phyloP scores from a whole-genome alignment of 1,140 invertebrate genomes.

The Trichonephila clavata region DNA sequence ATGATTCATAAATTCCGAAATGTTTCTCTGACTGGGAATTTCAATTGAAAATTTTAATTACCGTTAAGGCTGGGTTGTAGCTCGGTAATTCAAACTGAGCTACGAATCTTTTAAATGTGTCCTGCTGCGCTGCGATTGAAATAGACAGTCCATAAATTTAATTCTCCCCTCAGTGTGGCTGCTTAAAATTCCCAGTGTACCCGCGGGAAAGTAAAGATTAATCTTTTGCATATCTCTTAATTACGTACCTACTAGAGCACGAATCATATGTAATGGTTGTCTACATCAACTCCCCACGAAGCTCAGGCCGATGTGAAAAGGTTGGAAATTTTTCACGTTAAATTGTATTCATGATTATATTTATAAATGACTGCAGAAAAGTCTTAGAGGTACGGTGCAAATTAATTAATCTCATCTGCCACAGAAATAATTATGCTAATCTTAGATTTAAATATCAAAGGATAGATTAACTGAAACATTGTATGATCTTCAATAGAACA shows the following conservation, averaged over 20 bases:
- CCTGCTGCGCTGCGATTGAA: neutral
- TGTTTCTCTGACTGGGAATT: neutral
- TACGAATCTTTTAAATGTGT: neutral
- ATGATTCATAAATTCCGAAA: constrained; percentile 18
- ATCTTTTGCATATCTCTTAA: constrained; percentile 35
- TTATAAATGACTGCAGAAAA: too few relatives aligned
- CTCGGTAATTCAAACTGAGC: neutral
- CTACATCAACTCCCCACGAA: neutral
- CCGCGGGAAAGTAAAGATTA: neutral
- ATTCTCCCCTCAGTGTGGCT: neutral
- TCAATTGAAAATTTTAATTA: constrained; percentile 32
- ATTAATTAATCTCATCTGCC: too few relatives aligned
- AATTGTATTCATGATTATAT: neutral
- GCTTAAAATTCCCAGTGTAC: neutral
- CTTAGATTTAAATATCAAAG: too few relatives aligned
- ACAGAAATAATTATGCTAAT: too few relatives aligned
- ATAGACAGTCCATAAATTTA: constrained; percentile 22
- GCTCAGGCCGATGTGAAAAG: neutral
- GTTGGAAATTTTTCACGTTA: neutral
- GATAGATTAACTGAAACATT: too few relatives aligned
- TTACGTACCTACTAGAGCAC: neutral
- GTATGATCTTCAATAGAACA: too few relatives aligned
- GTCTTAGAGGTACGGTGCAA: too few relatives aligned
- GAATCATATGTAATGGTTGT: neutral
- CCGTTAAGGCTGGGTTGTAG: neutral